Base-by-base conservation (phyloP, 2,888 invertebrate species). In the Tolmerus cingulatus region DNA sequence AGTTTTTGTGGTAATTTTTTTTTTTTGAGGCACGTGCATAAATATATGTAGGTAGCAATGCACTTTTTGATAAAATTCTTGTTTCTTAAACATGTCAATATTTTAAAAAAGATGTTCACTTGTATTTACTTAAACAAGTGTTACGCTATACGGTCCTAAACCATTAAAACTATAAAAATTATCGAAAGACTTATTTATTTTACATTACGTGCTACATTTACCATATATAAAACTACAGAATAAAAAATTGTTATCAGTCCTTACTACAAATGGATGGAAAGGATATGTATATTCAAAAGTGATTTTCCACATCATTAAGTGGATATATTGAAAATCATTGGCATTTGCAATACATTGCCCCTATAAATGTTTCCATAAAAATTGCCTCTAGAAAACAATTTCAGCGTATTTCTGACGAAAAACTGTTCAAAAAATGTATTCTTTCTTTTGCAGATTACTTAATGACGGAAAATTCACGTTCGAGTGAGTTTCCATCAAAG, bases 361-460 rank as follows among this genome's bases (percentile, higher is more conserved):
- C 12, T 14, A 66, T 23, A 66, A 66, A 23, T 66, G 9, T 66
- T 66, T 9, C 66, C 66, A 66, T 66, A 66, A 66, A 66, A 66
- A 66, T 23, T 66, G 27, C 66, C 66, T 66, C 12, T 27, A 66
- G 23, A 55, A 66, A 12, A 66, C 8, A 66, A 66, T 23, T 57
- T 57, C 23, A 66, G 2, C 27, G 14, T 66, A 66, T 66, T 27
- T 66, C 27, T 66, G 27, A 27, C 8, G 27, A 34, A 34, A 40
- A 77, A n/a, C 37, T 37, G 5, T 77, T 77, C 77, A 40, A 27
- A 77, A 77, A 37, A 34, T n/a, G 27, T 77, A 34, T 76, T 76
- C 76, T 89, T 88, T 88, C 91, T 91, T 88, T 93, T 93, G 84
- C 92, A 94, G 94, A 94, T 91, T 94, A 94, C 91, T 93, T 94